Evolutionary conservation across 2,888 invertebrate genomes (phyloP).

Genomic region (Drosophila glabriapex): DNA sequence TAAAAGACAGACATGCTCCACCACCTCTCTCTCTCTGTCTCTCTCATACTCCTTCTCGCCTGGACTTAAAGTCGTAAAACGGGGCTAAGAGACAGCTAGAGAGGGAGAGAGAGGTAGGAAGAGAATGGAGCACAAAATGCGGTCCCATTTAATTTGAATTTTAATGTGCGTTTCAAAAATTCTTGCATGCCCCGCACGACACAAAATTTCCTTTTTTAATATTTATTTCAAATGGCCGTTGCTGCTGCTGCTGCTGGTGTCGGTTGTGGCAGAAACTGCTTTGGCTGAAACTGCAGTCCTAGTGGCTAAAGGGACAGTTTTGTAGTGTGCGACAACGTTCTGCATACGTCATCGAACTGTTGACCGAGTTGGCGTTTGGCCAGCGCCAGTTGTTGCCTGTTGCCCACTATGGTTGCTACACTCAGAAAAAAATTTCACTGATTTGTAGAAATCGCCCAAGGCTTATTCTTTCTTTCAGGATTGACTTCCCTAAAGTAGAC

Average conservation of each 20-base stretch:
- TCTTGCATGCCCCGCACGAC: constrained; percentile 51
- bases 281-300: constrained; percentile 41
- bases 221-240: constrained; percentile 63
- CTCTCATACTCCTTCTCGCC: background rate
- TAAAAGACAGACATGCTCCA: constrained; percentile 31
- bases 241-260: constrained; percentile 5
- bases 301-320: constrained; percentile 23
- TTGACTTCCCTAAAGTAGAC: background rate
- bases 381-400: constrained; percentile 74
- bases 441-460: background rate
- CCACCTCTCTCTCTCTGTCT: background rate
- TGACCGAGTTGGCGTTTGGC: constrained; percentile 78
- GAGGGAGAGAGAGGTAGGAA: background rate
- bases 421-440: background rate
- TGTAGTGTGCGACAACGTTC: constrained; percentile 51
- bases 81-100: background rate
- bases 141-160: constrained; percentile 72
- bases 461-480: background rate
- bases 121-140: constrained; percentile 21
- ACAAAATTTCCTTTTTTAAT: constrained; percentile 52
- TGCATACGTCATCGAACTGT: constrained; percentile 82
- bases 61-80: constrained; percentile 51
- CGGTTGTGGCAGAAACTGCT: constrained; percentile 10
- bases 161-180: constrained; percentile 64
- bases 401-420: constrained; percentile 34